Percentiles rank a stretch among this genome's conserved stretches.
These are phyloP conservation scores for Scomber japonicus DNA, from an alignment of 2,113 vertebrate species.

Conservation along the genomic window DNA sequence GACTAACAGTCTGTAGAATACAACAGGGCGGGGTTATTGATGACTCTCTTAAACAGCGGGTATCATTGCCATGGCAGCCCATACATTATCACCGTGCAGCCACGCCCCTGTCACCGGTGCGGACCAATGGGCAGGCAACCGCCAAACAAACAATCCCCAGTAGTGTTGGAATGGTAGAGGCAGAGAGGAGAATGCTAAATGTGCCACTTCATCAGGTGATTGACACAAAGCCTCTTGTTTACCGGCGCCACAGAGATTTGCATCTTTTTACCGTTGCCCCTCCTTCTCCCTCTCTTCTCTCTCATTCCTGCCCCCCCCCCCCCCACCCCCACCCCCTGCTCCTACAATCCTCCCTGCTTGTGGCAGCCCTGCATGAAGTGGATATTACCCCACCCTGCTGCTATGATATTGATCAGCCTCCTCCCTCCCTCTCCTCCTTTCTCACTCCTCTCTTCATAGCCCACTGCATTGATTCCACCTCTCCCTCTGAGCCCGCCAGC, in stretches of 20 bases:
- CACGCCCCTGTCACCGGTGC: conserved; percentile 38
- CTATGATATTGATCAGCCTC: conserved; percentile 81
- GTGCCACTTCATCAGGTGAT: conserved; percentile 77
- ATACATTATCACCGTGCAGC: conserved; percentile 65
- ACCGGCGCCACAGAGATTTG: conserved; percentile 77
- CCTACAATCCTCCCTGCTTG: conserved; percentile 62
- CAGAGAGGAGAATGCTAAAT: conserved; percentile 70
- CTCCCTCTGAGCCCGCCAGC: conserved; percentile 77
- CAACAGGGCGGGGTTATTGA: conserved; percentile 78
- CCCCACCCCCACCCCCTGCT: conserved; percentile 44
- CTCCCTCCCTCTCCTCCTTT: conserved; percentile 56
- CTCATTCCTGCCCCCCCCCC: conserved; percentile 11
- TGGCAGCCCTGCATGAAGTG: conserved; percentile 75
- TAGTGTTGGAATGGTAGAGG: conserved; percentile 47
- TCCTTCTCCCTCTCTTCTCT: conserved; percentile 65
- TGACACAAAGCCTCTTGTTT: conserved; percentile 83
- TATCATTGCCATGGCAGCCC: conserved; percentile 80
- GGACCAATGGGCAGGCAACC: conserved; percentile 71
- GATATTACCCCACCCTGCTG: conserved; percentile 82
- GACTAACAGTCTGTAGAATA: conserved; percentile 64
- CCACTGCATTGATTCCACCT: conserved; percentile 78
- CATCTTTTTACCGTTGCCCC: conserved; percentile 77
- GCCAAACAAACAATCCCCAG: conserved; percentile 68
- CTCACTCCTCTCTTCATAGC: conserved; percentile 69
- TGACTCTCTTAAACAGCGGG: conserved; percentile 73